These are phyloP conservation scores for Tetranychus cinnabarinus DNA, from an alignment of 1,140 invertebrate species.

Conservation along the genomic window DNA sequence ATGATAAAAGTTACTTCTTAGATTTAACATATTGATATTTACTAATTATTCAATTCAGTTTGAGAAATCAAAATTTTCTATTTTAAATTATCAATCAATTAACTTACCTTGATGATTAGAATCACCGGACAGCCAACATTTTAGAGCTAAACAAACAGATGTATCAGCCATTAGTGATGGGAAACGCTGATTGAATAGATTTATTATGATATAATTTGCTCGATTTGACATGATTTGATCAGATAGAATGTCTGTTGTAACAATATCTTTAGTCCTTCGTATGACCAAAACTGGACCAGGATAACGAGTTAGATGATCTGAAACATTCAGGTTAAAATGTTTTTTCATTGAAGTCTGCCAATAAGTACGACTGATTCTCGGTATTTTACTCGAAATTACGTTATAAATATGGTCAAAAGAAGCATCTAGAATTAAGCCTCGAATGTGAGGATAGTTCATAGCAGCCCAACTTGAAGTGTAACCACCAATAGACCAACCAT, in stretches of 20 bases:
- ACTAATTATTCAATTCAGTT: neutral
- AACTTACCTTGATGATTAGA: too few species aligned
- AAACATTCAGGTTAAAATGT: slow-evolving; percentile 59
- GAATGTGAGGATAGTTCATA: slow-evolving; percentile 60
- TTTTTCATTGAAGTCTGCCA: slow-evolving; percentile 40
- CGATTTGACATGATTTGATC: slow-evolving; percentile 47
- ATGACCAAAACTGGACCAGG: slow-evolving; percentile 60
- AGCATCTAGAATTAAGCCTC: slow-evolving; percentile 63
- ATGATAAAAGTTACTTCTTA: neutral
- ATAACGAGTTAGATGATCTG: slow-evolving; percentile 38
- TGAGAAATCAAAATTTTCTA: too few species aligned
- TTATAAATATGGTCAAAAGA: slow-evolving; percentile 83
- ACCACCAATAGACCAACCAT: slow-evolving; percentile 95
- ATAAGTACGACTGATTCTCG: slow-evolving; percentile 19
- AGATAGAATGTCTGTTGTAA: slow-evolving; percentile 42
- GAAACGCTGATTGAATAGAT: slow-evolving; percentile 30
- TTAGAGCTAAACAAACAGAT: neutral
- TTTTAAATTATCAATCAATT: too few species aligned
- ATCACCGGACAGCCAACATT: too few species aligned
- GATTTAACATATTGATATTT: neutral
- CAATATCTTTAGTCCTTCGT: slow-evolving; percentile 66
- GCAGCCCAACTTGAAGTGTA: slow-evolving; percentile 69
- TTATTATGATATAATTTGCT: slow-evolving; percentile 53
- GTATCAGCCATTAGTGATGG: slow-evolving; percentile 36
- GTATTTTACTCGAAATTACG: slow-evolving; percentile 61